phyloP scores from a whole-genome alignment of 2,113 vertebrate species.

The Forbesichthys agassizii region DNA sequence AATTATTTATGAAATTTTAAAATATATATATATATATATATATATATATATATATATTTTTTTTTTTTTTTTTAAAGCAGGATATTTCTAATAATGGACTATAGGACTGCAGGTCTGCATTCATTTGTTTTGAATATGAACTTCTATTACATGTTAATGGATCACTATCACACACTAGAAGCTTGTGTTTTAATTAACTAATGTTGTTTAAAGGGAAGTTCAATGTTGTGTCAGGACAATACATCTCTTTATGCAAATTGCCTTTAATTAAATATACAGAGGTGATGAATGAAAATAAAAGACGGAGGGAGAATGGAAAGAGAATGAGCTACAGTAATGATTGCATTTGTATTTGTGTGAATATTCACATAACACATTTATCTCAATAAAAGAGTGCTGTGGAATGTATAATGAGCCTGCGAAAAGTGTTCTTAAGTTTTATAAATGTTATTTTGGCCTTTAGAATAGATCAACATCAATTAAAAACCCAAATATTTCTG shows the following conservation, averaged over 20 bases:
- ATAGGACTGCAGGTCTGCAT: not conserved
- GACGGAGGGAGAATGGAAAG: not conserved
- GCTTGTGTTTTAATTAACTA: slow-evolving; percentile 38
- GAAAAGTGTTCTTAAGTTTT: slow-evolving; percentile 10
- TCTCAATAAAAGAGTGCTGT: slow-evolving; percentile 2
- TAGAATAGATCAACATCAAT: not conserved
- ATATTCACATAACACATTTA: slow-evolving; percentile 5
- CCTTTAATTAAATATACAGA: slow-evolving; percentile 3
- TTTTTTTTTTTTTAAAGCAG: too few species aligned
- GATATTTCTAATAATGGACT: too few species aligned
- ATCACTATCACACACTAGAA: slow-evolving; percentile 15
- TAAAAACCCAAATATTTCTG: not conserved
- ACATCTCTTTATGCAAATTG: slow-evolving; percentile 31
- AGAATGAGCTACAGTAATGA: slow-evolving; percentile 16
- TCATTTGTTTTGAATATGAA: slow-evolving; percentile 22
- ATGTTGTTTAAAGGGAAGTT: slow-evolving; percentile 19
- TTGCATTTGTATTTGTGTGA: slow-evolving; percentile 7
- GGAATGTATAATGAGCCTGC: slow-evolving; percentile 1
- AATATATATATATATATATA: too few species aligned
- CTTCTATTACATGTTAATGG: slow-evolving; percentile 21
- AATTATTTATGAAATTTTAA: too few species aligned
- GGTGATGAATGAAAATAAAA: slow-evolving; percentile 26
- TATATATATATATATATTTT: too few species aligned
- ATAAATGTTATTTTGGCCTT: slow-evolving; percentile 2
- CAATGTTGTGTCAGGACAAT: slow-evolving; percentile 17